A percentile compares a stretch with the other conserved stretches of the same genome.
Conservation (phyloP, 2,888 invertebrate genomes). For the Timema cristinae region DNA sequence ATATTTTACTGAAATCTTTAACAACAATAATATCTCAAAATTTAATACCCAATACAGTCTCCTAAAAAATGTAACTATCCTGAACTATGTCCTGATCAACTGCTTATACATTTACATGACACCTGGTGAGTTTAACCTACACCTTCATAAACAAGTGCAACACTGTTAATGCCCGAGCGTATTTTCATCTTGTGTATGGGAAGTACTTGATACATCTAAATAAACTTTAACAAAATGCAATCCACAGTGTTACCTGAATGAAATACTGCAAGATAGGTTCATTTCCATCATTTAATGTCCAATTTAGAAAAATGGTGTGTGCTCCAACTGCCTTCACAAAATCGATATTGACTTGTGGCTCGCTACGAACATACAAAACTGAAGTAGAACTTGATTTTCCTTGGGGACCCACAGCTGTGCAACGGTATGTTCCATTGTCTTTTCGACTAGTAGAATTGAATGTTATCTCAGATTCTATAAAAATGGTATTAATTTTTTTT, state of each 20-base stretch:
- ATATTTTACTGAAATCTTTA: no score
- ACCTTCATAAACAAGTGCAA: no score
- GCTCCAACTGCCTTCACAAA: conserved; percentile 71
- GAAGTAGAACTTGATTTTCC: conserved; percentile 43
- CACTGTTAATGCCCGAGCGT: no score
- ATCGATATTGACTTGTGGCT: conserved; percentile 65
- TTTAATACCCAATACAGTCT: no score
- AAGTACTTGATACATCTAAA: no score
- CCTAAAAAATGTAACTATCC: no score
- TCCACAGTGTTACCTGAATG: conserved; percentile 44
- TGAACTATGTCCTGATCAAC: no score
- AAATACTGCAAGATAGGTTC: conserved; percentile 59
- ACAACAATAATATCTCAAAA: no score
- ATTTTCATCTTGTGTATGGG: no score
- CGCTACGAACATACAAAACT: conserved; percentile 34
- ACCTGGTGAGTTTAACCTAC: no score
- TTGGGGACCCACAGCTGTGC: conserved; percentile 46
- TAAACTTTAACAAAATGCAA: no score
- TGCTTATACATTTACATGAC: no score
- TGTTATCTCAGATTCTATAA: conserved; percentile 55
- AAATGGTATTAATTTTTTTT: conserved; percentile 51
- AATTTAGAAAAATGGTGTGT: conserved; percentile 72
- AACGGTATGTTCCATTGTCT: conserved; percentile 70
- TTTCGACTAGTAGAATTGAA: conserved; percentile 58
- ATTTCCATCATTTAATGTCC: conserved; percentile 76